phyloP scores from a whole-genome alignment of 2,113 vertebrate species.

The Rhabdornis inornatus region DNA sequence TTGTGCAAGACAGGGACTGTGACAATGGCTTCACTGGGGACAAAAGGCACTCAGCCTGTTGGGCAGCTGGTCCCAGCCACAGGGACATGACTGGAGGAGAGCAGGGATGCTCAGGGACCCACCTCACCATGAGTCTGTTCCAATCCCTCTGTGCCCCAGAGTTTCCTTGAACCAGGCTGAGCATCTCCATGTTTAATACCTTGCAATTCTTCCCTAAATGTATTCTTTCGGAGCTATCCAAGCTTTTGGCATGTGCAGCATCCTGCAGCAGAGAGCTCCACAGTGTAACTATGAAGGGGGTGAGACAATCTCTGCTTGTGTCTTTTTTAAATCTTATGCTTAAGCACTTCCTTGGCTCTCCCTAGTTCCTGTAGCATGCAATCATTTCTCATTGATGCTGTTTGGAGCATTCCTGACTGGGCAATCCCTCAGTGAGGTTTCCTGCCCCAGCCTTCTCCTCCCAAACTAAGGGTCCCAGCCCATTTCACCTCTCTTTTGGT shows the following conservation, averaged over 20 bases:
- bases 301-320: background rate
- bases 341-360: background rate
- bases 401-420: background rate
- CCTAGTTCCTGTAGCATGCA: background rate
- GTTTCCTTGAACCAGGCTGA: background rate
- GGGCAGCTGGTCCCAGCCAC: background rate
- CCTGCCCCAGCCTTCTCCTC: background rate
- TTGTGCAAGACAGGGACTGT: background rate
- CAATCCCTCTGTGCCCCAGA: background rate
- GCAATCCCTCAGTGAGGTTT: background rate
- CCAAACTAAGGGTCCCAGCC: background rate
- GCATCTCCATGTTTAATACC: background rate
- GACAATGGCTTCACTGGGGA: background rate
- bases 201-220: background rate
- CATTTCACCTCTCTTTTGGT: background rate
- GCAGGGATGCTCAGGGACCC: background rate
- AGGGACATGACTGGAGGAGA: background rate
- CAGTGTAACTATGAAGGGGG: background rate
- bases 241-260: background rate
- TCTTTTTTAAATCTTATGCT: background rate
- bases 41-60: background rate
- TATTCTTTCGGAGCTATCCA: background rate
- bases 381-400: rapidly evolving
- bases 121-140: background rate
- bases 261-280: background rate